Base-by-base conservation (phyloP, 2,888 invertebrate genomes). In the Sminthurinus aureus region DNA sequence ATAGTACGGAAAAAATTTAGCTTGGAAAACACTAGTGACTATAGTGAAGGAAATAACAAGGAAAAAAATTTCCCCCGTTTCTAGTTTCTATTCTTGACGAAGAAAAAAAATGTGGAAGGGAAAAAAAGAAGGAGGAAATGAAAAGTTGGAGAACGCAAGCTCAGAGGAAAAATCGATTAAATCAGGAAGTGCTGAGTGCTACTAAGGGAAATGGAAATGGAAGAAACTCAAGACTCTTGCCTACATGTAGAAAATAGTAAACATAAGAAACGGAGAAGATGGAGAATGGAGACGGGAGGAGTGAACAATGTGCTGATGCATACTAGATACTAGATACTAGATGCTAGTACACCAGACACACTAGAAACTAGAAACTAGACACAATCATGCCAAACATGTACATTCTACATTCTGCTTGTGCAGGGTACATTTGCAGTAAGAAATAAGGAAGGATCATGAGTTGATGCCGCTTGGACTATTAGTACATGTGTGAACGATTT, bases 401-500 rank as follows among this genome's bases (percentile, higher is more conserved):
- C 38, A 38, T 4, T 6, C 38, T 4, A 38, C 38, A 38, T 38
- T 6, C 38, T 38, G 6, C 38, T 4, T 38, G 6, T 38, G 38
- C 38, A 38, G 38, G 1, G 6, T 38, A 6, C 38, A 38, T 1
- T 38, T 38, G 38, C 38, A 38, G 38, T 38, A 38, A 38, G 38
- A 38, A 38, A 38, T 51, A 76, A 78, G 66, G 38, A 79, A 79
- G 79, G 79, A 79, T 79, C 58, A 79, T 79, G 79, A 79, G 79
- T 38, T 79, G n/a, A 26, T 67, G 79, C 67, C 79, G 67, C 79
- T 26, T 67, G 67, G 6, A 52, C 79, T 67, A 79, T 79, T 79
- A 79, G 79, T 79, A 79, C 26, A 66, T 79, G 79, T 79, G 79
- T 79, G 79, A 79, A 79, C 67, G 79, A 38, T 79, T 79, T 66